A percentile compares a stretch with the other conserved stretches of the same genome.
Evolutionary conservation across 2,888 invertebrate species (phyloP).

Genomic region (Drosophila maculinotata): DNA sequence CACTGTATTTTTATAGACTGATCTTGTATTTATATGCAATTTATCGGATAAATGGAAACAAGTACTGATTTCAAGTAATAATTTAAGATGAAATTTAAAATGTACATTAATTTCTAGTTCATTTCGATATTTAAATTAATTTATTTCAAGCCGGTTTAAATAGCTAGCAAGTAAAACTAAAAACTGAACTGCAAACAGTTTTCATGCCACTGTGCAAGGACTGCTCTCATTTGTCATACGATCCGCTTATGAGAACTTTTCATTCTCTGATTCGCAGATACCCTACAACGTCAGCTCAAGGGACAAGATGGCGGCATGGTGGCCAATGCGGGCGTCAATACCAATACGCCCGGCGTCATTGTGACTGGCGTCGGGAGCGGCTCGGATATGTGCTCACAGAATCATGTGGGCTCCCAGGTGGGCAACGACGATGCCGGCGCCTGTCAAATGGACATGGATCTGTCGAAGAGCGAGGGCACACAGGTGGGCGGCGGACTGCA

Average conservation of each 20-base stretch:
- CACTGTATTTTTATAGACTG: too few species aligned
- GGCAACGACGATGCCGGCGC: conserved; percentile 85
- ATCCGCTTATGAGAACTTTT: not conserved
- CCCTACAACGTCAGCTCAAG: conserved; percentile 89
- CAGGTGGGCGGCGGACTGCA: conserved; percentile 91
- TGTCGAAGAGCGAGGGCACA: conserved; percentile 91
- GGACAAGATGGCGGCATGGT: conserved; percentile 87
- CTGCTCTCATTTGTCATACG: conserved; percentile 8
- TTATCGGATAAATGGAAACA: too few species aligned
- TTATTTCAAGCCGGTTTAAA: too few species aligned
- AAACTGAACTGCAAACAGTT: not conserved
- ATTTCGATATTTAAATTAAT: too few species aligned
- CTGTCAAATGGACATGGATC: conserved; percentile 87
- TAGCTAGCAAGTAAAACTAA: too few species aligned
- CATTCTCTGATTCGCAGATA: conserved; percentile 72
- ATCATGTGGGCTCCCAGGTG: conserved; percentile 88
- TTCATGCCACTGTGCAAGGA: conserved; percentile 1
- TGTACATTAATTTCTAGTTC: too few species aligned
- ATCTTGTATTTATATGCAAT: too few species aligned
- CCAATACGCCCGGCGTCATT: conserved; percentile 72
- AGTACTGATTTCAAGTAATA: too few species aligned
- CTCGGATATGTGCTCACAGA: conserved; percentile 89
- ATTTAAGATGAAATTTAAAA: too few species aligned
- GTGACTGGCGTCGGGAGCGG: conserved; percentile 73
- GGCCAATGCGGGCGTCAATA: conserved; percentile 72